Base-by-base conservation (phyloP, 2,797 vertebrate genomes). In the Dryobates pubescens region DNA sequence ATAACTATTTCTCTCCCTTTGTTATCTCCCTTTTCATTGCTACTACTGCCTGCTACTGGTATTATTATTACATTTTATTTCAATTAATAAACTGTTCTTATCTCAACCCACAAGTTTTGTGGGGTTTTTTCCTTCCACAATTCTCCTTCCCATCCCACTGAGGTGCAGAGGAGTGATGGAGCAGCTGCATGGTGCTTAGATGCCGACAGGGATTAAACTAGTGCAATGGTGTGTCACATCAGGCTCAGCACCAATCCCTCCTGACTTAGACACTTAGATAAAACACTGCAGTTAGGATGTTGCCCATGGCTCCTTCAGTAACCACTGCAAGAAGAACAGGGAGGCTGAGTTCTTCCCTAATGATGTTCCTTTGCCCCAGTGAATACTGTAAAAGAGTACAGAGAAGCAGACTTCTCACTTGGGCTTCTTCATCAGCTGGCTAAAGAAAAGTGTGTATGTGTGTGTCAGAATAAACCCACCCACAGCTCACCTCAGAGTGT, bases 231-330 rank as follows among this genome's bases (percentile, higher is more conserved):
- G 2, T n/a, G 10, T 61, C 23, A 47, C 19, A 49, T 82, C 7
- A 36, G 14, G 14, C 8, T 76, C 53, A 68, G 49, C n/a, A 67
- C 32, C 1, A 11, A 56, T 62, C 26, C 24, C 14, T 36, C 10
- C 22, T 41, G 24, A 36, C 8, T 67, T 29, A 17, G n/a, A 7
- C 23, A 43, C 16, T 63, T 61, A 9, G 0, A 0, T 34, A 43
- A 72, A 73, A 17, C 47, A 29, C 10, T 16, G 26, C 41, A 54
- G 29, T 76, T 78, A 73, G 26, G n/a, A 34, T 17, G 10, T 59
- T 59, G 17, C n/a, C 41, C 30, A 62, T 41, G 47, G 41, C 15
- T 62, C 11, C 36, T 86, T 89, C 64, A 59, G 0, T 3, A 63
- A 45, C 29, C 17, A 7, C 34, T 57, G 38, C 18, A 54, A 59